These are phyloP conservation scores for Epsilonema sp. DNA, from an alignment of 2,888 invertebrate genomes.

Conservation along the genomic window DNA sequence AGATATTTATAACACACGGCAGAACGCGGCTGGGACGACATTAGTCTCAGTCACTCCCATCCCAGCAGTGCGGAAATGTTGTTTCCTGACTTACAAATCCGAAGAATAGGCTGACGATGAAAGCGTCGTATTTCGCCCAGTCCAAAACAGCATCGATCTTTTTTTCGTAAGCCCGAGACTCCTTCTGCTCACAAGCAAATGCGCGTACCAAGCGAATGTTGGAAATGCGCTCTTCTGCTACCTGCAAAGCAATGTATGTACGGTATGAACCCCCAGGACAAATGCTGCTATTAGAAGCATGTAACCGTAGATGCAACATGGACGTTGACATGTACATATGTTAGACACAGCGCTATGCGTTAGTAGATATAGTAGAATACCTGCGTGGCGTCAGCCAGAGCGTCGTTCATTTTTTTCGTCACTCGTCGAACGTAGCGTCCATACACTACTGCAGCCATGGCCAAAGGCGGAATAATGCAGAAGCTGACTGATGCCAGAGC, in stretches of 20 bases:
- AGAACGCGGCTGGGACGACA: no score
- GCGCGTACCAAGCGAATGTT: constrained; percentile 77
- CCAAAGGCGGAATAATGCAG: constrained; percentile 69
- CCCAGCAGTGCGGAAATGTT: no score
- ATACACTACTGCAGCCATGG: constrained; percentile 46
- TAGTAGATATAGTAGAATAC: no score
- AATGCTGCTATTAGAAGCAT: no score
- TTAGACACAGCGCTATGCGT: no score
- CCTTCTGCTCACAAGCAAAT: constrained; percentile 60
- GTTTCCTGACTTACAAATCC: no score
- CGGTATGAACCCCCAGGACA: no score
- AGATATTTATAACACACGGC: no score
- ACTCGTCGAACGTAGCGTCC: constrained; percentile 56
- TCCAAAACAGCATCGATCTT: constrained; percentile 48
- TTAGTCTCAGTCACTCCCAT: no score
- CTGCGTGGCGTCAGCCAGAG: constrained; percentile 40
- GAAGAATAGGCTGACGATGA: constrained; percentile 65
- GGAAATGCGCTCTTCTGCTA: constrained; percentile 66
- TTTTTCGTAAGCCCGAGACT: constrained; percentile 45
- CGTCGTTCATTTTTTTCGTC: constrained; percentile 47
- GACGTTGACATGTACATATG: no score
- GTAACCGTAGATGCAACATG: no score
- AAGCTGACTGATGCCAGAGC: constrained; percentile 61
- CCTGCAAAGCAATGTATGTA: no score
- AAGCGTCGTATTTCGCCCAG: constrained; percentile 60